Evolutionary conservation across 2,797 vertebrate genomes (phyloP).

Genomic region (Sebastes nivosus): DNA sequence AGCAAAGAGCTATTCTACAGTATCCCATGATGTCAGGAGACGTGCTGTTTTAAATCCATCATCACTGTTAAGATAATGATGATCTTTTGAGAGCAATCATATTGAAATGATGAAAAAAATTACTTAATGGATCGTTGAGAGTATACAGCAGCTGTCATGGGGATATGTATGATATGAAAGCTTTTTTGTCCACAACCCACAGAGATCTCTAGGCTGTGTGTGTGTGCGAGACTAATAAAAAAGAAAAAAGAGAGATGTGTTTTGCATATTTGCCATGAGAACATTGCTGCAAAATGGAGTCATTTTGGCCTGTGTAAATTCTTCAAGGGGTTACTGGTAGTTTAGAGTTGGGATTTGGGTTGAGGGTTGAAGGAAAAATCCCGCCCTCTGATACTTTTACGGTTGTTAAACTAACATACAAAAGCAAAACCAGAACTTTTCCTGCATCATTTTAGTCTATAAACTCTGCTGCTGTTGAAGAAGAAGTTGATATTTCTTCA

Average conservation of each 20-base stretch:
- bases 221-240: background rate
- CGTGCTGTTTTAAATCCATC: constrained; percentile 34
- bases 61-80: constrained; percentile 11
- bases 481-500: background rate
- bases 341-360: constrained; percentile 1
- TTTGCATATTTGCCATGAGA: constrained; percentile 21
- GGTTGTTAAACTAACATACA: constrained; percentile 2
- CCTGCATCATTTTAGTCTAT: background rate
- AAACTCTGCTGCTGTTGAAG: background rate
- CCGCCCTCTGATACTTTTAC: background rate
- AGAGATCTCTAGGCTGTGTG: background rate
- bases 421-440: constrained; percentile 8
- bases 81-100: constrained; percentile 5
- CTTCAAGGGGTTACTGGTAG: background rate
- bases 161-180: background rate
- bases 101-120: background rate
- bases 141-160: background rate
- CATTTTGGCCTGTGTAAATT: background rate
- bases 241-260: background rate
- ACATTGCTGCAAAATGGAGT: constrained; percentile 33
- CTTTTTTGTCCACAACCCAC: background rate
- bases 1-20: background rate
- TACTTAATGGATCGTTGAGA: background rate
- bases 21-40: constrained; percentile 4
- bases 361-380: constrained; percentile 23